Conservation (phyloP, 2,113 vertebrate genomes). For the Zosterops japonicus region DNA sequence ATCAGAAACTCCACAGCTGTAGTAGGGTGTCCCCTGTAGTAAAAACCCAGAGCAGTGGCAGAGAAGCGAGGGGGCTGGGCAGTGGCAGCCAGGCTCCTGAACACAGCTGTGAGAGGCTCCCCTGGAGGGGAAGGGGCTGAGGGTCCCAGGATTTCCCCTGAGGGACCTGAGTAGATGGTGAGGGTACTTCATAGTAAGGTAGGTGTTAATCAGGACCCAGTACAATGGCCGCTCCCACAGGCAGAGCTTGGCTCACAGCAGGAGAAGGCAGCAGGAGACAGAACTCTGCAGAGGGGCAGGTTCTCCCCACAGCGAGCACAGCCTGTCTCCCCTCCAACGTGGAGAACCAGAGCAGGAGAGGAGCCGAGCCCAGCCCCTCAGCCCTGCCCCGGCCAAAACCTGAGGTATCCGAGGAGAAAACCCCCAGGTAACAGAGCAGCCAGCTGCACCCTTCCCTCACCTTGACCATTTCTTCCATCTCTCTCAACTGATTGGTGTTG, state of each 20-base stretch:
- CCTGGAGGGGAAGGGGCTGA: accelerated
- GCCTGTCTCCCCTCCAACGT: accelerated
- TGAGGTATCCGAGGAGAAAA: not conserved
- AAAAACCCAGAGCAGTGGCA: too few species aligned
- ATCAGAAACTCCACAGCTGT: not conserved
- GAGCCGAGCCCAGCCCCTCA: not conserved
- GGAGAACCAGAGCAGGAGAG: accelerated
- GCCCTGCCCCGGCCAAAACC: accelerated
- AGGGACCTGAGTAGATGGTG: not conserved
- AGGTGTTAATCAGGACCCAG: too few species aligned
- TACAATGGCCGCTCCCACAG: accelerated
- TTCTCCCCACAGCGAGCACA: accelerated
- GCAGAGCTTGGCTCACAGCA: not conserved
- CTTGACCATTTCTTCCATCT: not conserved
- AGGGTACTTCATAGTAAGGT: not conserved
- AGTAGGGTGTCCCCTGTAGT: not conserved
- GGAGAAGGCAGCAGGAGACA: not conserved
- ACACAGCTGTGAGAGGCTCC: accelerated
- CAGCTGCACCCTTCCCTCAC: not conserved
- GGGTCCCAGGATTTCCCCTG: accelerated
- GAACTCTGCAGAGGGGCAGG: accelerated
- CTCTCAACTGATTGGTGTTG: not conserved
- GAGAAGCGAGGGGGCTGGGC: not conserved
- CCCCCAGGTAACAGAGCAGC: too few species aligned
- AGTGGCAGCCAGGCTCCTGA: not conserved